A percentile compares a stretch with the other conserved stretches of the same genome.
Evolutionary conservation across 2,113 vertebrate species (phyloP).

Genomic region (Dolichotis patagonum): DNA sequence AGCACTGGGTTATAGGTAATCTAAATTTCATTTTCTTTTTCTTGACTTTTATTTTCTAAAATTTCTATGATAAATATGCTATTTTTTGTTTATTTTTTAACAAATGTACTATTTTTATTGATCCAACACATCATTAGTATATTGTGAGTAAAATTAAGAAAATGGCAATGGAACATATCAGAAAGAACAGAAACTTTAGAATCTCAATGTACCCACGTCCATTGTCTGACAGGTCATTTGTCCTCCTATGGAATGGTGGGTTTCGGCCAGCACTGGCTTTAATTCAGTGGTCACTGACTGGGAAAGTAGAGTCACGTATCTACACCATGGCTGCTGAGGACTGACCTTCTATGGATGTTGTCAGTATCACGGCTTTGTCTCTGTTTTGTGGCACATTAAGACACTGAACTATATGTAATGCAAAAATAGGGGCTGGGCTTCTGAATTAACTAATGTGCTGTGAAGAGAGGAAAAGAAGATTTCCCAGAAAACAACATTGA

Average conservation of each 20-base stretch:
- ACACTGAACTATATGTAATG: background rate
- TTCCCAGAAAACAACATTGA: background rate
- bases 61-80: background rate
- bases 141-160: background rate
- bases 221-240: background rate
- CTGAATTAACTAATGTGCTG: background rate
- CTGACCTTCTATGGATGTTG: background rate
- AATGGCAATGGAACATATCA: background rate
- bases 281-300: background rate
- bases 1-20: background rate
- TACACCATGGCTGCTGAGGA: background rate
- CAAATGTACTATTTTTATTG: background rate
- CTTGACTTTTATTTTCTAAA: conserved; percentile 25
- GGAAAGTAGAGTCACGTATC: background rate
- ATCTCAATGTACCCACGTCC: background rate
- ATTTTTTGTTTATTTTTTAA: background rate
- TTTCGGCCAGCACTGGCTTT: background rate
- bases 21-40: conserved; percentile 21
- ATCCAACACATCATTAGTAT: background rate
- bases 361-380: background rate
- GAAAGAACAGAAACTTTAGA: background rate
- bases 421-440: background rate
- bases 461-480: background rate
- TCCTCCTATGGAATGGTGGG: background rate
- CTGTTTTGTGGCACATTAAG: background rate